Conservation (phyloP, 2,888 invertebrate genomes). For the Amblyjoppa fuscipennis region DNA sequence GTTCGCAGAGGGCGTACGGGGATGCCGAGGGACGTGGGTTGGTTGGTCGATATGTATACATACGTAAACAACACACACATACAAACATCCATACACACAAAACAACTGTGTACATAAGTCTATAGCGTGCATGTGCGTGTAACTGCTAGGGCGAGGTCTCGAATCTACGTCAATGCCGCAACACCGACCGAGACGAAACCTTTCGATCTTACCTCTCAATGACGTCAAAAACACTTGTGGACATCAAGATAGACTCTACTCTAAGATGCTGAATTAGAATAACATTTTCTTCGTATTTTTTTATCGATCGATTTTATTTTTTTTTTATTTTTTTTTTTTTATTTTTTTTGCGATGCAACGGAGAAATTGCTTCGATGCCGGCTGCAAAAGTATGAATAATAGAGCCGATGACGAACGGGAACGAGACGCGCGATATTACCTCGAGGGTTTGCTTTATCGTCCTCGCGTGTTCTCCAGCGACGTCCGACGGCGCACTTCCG, state of each 20-base stretch:
- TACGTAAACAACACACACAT: background rate
- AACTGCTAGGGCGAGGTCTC: slow-evolving; percentile 35
- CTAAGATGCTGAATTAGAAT: background rate
- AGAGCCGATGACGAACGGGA: slow-evolving; percentile 29
- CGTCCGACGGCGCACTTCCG: slow-evolving; percentile 61
- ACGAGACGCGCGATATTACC: slow-evolving; percentile 41
- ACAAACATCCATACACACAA: background rate
- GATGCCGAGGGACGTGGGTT: slow-evolving; percentile 45
- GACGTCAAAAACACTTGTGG: background rate
- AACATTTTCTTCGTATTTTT: background rate
- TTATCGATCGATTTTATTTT: background rate
- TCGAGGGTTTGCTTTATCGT: slow-evolving; percentile 36
- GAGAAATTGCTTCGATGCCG: background rate
- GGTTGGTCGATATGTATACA: slow-evolving; percentile 54
- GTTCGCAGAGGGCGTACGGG: slow-evolving; percentile 38
- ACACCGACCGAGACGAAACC: slow-evolving; percentile 34
- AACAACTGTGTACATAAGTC: slow-evolving; percentile 3
- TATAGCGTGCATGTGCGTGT: background rate
- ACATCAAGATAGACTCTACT: background rate
- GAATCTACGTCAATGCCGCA: slow-evolving; percentile 57
- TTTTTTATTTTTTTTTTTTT: background rate
- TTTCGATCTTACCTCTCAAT: slow-evolving; percentile 17
- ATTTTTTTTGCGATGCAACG: background rate
- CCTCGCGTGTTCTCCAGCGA: slow-evolving; percentile 53
- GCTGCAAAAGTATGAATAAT: background rate